These are phyloP conservation scores for Theonella swinhoei DNA, from an alignment of 37 sponge, comb jelly and placozoan species.

Conservation along the genomic window DNA sequence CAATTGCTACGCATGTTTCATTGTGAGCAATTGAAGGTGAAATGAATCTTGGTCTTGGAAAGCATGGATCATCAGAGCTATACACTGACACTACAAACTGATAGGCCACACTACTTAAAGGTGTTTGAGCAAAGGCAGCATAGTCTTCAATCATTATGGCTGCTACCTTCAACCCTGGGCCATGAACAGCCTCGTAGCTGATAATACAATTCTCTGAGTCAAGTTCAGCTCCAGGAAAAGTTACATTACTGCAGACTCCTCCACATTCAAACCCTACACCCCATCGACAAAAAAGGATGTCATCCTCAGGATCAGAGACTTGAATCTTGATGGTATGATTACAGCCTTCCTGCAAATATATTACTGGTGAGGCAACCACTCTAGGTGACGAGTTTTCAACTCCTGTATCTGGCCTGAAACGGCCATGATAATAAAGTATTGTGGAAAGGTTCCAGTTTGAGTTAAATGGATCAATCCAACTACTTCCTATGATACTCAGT, in stretches of 20 bases:
- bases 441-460: slow-evolving; percentile 40
- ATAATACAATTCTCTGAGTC: slow-evolving; percentile 17
- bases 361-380: slow-evolving; percentile 39
- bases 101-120: slow-evolving; percentile 48
- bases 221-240: slow-evolving; percentile 50
- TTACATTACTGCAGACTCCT: slow-evolving; percentile 39
- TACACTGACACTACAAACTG: slow-evolving; percentile 44
- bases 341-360: slow-evolving; percentile 49
- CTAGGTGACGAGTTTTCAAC: slow-evolving; percentile 56
- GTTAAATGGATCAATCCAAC: slow-evolving; percentile 24
- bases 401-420: slow-evolving; percentile 61
- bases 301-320: slow-evolving; percentile 44
- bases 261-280: slow-evolving; percentile 36
- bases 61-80: slow-evolving; percentile 24
- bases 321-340: slow-evolving; percentile 50
- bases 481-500: slow-evolving; percentile 17
- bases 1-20: slow-evolving; percentile 28
- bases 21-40: neutral
- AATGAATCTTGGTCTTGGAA: slow-evolving; percentile 22
- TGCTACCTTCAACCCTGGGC: slow-evolving; percentile 25
- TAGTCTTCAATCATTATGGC: slow-evolving; percentile 53
- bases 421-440: too few species aligned
- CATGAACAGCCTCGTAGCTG: slow-evolving; percentile 16
- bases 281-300: slow-evolving; percentile 52
- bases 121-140: neutral